Evolutionary conservation across 1,140 invertebrate genomes (phyloP), one percentile per base, ranked within the genome.

Genomic region (Calosoma granatense): DNA sequence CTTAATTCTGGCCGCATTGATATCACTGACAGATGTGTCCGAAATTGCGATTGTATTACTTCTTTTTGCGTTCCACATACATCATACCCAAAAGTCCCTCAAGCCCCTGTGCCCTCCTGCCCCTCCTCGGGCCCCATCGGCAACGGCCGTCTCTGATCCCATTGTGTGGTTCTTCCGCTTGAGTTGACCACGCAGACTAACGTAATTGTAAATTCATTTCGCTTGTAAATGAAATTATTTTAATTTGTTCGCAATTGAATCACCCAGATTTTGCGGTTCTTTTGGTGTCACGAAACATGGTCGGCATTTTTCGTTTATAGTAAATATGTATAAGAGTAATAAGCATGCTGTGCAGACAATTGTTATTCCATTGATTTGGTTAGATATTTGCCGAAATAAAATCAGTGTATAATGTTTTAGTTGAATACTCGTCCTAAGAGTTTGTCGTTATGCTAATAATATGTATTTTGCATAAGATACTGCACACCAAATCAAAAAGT

Each of bases 1-100:
- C 64, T 65, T 66, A 65, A 70, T 70, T 69, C 64, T 56, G 39
- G 51, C 60, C 62, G 59, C 60, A 61, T 59, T 61, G 62, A 67
- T 67, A 69, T 70, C 69, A 65, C 58, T 69, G 67, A 66, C 69
- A 70, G 69, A 70, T 70, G 69, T 59, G 69, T 47, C 41, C 41
- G 17, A 47, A 47, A 47, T 47, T 47, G 41, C 41, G 41, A 47
- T 47, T 47, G 41, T 47, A 47, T 47, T 47, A 47, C 41, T 12
- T 47, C 41, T 47, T 47, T 47, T 47, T 47, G 6, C n/a, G n/a
- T 36, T 36, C 26, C n/a, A 9, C 26, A 9, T 36, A 9, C n/a
- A 9, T 36, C n/a, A 9, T 36, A 36, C n/a, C 26, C 26, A n/a
- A n/a, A n/a, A n/a, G n/a, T n/a, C n/a, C n/a, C n/a, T n/a, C n/a